Evolutionary conservation across 2,113 vertebrate species (phyloP).

Genomic region (Hiodon tergisus): DNA sequence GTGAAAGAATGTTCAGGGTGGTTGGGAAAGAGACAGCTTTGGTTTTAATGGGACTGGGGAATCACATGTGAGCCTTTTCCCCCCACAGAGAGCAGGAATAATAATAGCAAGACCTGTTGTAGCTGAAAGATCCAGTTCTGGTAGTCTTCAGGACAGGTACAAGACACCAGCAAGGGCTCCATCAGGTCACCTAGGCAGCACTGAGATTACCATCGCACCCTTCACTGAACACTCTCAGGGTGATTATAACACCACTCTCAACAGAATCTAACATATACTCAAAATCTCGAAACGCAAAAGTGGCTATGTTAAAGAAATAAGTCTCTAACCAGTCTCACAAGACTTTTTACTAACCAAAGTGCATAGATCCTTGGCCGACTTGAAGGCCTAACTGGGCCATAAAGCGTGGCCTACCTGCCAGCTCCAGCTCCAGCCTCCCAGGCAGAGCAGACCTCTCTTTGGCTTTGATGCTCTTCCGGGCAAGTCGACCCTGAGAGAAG

Average conservation of each 20-base stretch:
- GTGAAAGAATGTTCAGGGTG: too few species aligned
- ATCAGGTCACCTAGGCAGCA: conserved; percentile 59
- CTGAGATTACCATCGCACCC: too few species aligned
- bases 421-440: conserved; percentile 67
- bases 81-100: not conserved
- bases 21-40: not conserved
- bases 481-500: conserved; percentile 60
- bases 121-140: conserved; percentile 69
- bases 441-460: conserved; percentile 54
- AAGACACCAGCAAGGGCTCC: conserved; percentile 68
- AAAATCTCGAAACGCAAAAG: not conserved
- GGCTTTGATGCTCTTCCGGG: conserved; percentile 61
- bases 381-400: too few species aligned
- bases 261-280: not conserved
- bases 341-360: not conserved
- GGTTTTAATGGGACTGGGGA: not conserved
- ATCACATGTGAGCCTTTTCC: not conserved
- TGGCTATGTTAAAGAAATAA: not conserved
- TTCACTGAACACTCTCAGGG: not conserved
- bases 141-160: conserved; percentile 64
- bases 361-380: not conserved
- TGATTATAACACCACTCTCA: not conserved
- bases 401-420: conserved; percentile 54
- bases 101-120: conserved; percentile 58
- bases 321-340: not conserved